phyloP scores from a whole-genome alignment of 2,888 invertebrate genomes.

The Diadegma fenestrale region DNA sequence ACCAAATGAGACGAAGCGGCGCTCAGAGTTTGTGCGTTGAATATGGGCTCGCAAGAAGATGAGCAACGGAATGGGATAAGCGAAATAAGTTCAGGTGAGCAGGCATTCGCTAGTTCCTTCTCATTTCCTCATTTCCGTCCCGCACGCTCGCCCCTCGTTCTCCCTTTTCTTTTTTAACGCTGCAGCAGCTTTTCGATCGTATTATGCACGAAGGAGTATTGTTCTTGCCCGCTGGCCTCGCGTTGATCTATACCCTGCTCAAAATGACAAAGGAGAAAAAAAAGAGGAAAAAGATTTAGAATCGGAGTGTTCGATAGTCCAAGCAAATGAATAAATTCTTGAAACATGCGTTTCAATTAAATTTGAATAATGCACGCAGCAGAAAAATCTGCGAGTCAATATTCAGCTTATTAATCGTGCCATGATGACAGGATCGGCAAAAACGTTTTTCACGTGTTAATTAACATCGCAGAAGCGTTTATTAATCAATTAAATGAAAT shows the following conservation, averaged over 20 bases:
- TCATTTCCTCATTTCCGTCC: conserved; percentile 50
- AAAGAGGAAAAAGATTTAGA: not conserved
- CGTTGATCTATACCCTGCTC: conserved; percentile 41
- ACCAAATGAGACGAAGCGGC: conserved; percentile 60
- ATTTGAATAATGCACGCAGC: conserved; percentile 23
- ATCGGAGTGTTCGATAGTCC: not conserved
- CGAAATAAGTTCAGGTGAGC: conserved; percentile 78
- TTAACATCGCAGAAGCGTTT: not conserved
- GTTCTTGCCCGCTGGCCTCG: conserved; percentile 50
- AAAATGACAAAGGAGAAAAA: conserved; percentile 59
- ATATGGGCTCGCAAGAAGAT: conserved; percentile 60
- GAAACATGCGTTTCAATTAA: conserved; percentile 26
- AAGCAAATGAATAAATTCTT: conserved; percentile 22
- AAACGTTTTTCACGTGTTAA: not conserved
- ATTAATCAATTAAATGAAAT: not conserved
- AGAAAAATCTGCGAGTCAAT: not conserved
- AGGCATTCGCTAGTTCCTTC: conserved; percentile 61
- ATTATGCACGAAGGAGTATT: conserved; percentile 49
- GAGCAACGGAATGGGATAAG: conserved; percentile 72
- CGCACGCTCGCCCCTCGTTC: conserved; percentile 36
- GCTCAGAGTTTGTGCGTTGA: conserved; percentile 21
- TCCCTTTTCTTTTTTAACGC: conserved; percentile 42
- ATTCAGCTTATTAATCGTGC: not conserved
- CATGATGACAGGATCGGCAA: not conserved
- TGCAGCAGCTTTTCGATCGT: conserved; percentile 44